Evolutionary conservation across 2,797 vertebrate genomes (phyloP), one percentile per base, ranked within the genome.

Genomic region (Tympanoctomys barrerae): DNA sequence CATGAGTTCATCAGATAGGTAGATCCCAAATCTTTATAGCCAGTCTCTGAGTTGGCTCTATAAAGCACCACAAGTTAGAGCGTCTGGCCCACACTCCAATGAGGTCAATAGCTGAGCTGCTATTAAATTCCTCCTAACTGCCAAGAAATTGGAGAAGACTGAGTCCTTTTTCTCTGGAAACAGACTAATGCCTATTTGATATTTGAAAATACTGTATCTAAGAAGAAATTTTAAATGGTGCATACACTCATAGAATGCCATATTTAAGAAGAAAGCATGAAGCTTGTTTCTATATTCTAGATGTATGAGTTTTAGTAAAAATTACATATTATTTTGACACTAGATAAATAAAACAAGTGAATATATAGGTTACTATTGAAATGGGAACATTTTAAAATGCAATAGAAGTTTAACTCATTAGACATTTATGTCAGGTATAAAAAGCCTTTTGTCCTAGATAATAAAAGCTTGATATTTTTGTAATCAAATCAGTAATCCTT

Each of bases 401-500:
- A 84, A 18, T 57, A 59, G 57, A 61, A 77, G 52, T 96, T 97
- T 68, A 78, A 87, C 80, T 92, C 61, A 94, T 66, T 19, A 94
- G 80, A 18, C n/a, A 77, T 90, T 87, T 90, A 79, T 73, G 62
- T 84, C 57, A 64, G 42, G 28, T 68, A 88, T 33, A 93, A 90
- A 77, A 94, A 80, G 36, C 12, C 64, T 94, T 95, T 96, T 70
- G 24, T 89, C 77, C 24, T 93, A 52, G 84, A 87, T 80, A 92
- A 94, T 89, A 94, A 96, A 95, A 94, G 59, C 82, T 91, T 13
- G 78, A 83, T 96, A 81, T 91, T 94, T 95, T 94, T 95, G 77
- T 94, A 96, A 97, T 95, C 70, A 92, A 96, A 92, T 93, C 87
- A 91, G 96, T 85, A 94, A 96, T 94, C 78, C 88, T 87, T 97